Evolutionary conservation across 2,888 invertebrate species (phyloP), one percentile per base, ranked within the genome.

Genomic region (Willowsia nigromaculata): DNA sequence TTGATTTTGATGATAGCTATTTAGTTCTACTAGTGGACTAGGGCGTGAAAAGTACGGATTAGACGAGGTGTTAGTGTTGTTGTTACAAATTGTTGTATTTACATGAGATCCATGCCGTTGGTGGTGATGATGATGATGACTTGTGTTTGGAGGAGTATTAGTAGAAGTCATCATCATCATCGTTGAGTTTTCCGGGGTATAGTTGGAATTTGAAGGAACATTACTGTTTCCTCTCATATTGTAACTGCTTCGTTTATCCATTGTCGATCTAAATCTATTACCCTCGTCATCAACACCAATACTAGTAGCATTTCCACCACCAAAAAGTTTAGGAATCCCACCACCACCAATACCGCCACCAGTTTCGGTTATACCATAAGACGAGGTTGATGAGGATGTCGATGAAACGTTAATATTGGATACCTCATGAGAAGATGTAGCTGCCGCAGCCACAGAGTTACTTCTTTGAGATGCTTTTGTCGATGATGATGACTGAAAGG

Each of bases 201-300:
- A 56, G 40, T 6, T 76, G 53, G 78, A 65, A 65, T 59, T 30
- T n/a, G 33, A 47, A 62, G 56, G 27, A 18, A 40, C 33, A 50
- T 43, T 25, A 30, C 15, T 62, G 25, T 40, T 85, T 9, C 33
- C 62, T 15, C 33, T 27, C 30, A 65, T 47, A 47, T 50, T 86
- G 56, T 76, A 76, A 43, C 71, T 78, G 56, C 76, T 25, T 40
- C 84, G 2, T 62, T 78, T 80, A 53, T 78, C 81, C 59, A 86
- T 86, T 65, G 33, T 25, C 88, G 74, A 89, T 89, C 89, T 80
- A 81, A 85, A 85, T 59, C 89, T 89, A 85, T 89, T 89, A 80
- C 68, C 27, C 43, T 81, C 81, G 27, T 80, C 56, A 78, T 68
- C 80, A 89, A 50, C 81, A 53, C 76, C 37, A 85, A 50, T 22